Conservation (phyloP, 2,113 vertebrate species). For the Bombycilla garrulus region DNA sequence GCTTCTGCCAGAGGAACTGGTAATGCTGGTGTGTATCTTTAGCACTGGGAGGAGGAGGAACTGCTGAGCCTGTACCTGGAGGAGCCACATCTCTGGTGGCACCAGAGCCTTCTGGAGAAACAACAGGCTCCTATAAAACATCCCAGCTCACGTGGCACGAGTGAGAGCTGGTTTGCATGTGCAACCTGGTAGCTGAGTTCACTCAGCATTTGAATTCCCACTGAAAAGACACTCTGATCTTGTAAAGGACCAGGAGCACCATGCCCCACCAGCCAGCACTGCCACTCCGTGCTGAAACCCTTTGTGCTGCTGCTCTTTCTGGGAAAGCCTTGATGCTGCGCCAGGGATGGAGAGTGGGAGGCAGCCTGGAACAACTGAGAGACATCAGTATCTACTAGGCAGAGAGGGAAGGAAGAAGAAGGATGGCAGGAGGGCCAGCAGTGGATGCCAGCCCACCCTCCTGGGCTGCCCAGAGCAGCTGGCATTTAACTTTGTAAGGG, state of each 20-base stretch:
- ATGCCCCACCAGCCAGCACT: accelerated
- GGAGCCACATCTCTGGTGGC: neutral
- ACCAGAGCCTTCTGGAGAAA: neutral
- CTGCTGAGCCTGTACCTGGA: neutral
- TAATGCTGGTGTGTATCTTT: neutral
- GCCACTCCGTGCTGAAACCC: neutral
- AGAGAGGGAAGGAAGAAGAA: neutral
- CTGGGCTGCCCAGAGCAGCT: neutral
- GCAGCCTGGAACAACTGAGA: neutral
- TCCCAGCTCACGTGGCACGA: neutral
- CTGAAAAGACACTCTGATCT: neutral
- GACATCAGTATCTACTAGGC: neutral
- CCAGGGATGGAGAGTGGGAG: neutral
- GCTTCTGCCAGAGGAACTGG: neutral
- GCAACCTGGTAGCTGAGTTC: neutral
- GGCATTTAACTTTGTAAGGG: neutral
- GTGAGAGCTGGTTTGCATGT: neutral
- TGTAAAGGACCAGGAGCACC: neutral
- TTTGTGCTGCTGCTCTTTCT: neutral
- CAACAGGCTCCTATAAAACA: neutral
- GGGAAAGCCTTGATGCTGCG: neutral
- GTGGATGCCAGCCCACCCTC: neutral
- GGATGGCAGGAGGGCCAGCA: neutral
- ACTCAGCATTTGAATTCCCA: neutral
- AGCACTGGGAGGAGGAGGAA: neutral